These are phyloP conservation scores for Melinopterus prodromus DNA, from an alignment of 2,888 invertebrate genomes.

Conservation along the genomic window DNA sequence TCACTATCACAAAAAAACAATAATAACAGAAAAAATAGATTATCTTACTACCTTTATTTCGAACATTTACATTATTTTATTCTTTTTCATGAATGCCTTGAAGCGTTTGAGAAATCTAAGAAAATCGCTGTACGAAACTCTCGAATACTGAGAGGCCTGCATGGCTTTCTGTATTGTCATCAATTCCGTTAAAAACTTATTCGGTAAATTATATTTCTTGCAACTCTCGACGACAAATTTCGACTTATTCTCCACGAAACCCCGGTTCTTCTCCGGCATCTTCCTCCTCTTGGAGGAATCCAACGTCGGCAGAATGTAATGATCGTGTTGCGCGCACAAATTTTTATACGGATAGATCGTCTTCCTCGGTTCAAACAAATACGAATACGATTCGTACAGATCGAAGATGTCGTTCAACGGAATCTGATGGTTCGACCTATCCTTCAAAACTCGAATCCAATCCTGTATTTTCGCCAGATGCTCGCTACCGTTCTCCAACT, in stretches of 20 bases:
- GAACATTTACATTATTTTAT: slow-evolving; percentile 8
- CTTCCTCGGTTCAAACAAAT: slow-evolving; percentile 28
- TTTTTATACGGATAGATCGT: slow-evolving; percentile 11
- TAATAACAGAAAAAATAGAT: not conserved
- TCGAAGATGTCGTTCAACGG: slow-evolving; percentile 29
- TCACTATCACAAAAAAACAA: not conserved
- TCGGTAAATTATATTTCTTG: slow-evolving; percentile 21
- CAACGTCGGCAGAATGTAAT: not conserved
- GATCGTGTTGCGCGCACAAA: slow-evolving; percentile 14
- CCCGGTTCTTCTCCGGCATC: slow-evolving; percentile 14
- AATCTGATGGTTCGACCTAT: slow-evolving; percentile 18
- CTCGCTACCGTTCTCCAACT: slow-evolving; percentile 23
- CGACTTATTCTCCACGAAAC: slow-evolving; percentile 5
- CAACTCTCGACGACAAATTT: slow-evolving; percentile 17
- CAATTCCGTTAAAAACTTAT: slow-evolving; percentile 19
- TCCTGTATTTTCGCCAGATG: slow-evolving; percentile 28
- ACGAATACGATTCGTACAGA: slow-evolving; percentile 33
- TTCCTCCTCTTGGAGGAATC: slow-evolving; percentile 6
- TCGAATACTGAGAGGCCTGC: slow-evolving; percentile 17
- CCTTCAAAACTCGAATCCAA: slow-evolving; percentile 22
- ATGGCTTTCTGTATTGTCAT: slow-evolving; percentile 19
- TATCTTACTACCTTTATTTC: not conserved
- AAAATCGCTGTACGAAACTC: slow-evolving; percentile 11
- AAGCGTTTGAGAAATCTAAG: slow-evolving; percentile 14
- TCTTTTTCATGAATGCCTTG: slow-evolving; percentile 12